Evolutionary conservation across 2,113 vertebrate genomes (phyloP).

Genomic region (Tamias sibiricus): DNA sequence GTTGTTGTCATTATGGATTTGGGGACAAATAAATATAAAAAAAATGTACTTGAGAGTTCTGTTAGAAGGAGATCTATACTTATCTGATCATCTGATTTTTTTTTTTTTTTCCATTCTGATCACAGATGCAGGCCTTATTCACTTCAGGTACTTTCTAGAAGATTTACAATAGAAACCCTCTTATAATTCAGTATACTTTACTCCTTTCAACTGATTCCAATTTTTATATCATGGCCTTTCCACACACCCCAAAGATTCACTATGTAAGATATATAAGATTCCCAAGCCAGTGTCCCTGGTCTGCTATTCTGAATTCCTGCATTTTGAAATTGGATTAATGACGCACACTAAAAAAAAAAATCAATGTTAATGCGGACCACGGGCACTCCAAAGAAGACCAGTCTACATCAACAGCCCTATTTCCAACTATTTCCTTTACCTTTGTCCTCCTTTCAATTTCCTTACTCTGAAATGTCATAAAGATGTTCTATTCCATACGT

Average conservation of each 20-base stretch:
- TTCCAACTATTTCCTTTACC: neutral
- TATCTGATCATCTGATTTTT: neutral
- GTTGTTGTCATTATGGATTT: neutral
- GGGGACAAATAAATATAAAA: neutral
- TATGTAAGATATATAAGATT: neutral
- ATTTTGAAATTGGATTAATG: neutral
- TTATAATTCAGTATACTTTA: neutral
- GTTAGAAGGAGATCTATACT: neutral
- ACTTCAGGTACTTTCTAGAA: neutral
- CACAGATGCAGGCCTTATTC: neutral
- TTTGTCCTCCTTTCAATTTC: neutral
- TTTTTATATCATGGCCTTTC: neutral
- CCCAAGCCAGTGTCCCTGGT: neutral
- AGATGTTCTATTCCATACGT: conserved; percentile 9
- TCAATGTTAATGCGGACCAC: neutral
- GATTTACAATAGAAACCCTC: neutral
- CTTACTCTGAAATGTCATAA: neutral
- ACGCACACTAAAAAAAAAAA: neutral
- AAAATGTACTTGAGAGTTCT: too few species aligned
- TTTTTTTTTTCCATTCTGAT: neutral
- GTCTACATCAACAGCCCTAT: neutral
- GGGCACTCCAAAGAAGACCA: neutral
- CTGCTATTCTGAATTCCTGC: neutral
- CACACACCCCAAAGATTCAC: neutral
- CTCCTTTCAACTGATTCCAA: neutral